These are phyloP conservation scores for Oscheius myriophilus DNA, from an alignment of 2,888 invertebrate species.

Conservation along the genomic window DNA sequence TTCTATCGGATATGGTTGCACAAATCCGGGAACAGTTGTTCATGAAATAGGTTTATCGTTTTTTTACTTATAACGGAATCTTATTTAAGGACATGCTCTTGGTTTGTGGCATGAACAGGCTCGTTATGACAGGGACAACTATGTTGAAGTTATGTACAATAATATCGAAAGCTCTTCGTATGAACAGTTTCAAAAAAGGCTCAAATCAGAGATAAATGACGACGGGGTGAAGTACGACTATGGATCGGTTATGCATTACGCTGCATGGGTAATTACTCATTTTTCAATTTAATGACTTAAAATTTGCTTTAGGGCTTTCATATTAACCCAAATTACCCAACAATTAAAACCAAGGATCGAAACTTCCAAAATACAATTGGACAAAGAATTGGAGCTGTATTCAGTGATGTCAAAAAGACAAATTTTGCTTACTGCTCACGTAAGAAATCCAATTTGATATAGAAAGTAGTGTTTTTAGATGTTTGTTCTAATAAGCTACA, in stretches of 20 bases:
- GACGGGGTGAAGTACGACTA: constrained; percentile 65
- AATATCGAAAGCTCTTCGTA: constrained; percentile 52
- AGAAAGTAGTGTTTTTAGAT: constrained; percentile 31
- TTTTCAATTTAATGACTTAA: no score
- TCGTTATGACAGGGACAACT: constrained; percentile 64
- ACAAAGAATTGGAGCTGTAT: constrained; percentile 59
- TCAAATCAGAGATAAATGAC: constrained; percentile 48
- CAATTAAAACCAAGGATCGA: no score
- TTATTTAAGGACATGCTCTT: constrained; percentile 62
- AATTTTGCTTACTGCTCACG: constrained; percentile 66
- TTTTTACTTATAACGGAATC: no score
- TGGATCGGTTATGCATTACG: constrained; percentile 68
- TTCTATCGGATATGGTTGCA: constrained; percentile 66
- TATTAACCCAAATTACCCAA: no score
- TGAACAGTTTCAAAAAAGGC: constrained; percentile 62
- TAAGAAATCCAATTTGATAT: constrained; percentile 13
- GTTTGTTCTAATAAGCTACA: constrained; percentile 39
- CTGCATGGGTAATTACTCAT: constrained; percentile 47
- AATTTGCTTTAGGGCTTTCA: no score
- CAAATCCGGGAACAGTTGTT: constrained; percentile 62
- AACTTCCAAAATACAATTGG: constrained; percentile 56
- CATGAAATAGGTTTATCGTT: constrained; percentile 63
- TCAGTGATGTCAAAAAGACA: constrained; percentile 66
- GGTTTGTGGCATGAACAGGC: constrained; percentile 69
- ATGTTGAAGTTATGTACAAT: constrained; percentile 54